Percentiles rank a stretch among this genome's conserved stretches.
Conservation (phyloP, 2,888 invertebrate species). For the Phyto melanocephala region DNA sequence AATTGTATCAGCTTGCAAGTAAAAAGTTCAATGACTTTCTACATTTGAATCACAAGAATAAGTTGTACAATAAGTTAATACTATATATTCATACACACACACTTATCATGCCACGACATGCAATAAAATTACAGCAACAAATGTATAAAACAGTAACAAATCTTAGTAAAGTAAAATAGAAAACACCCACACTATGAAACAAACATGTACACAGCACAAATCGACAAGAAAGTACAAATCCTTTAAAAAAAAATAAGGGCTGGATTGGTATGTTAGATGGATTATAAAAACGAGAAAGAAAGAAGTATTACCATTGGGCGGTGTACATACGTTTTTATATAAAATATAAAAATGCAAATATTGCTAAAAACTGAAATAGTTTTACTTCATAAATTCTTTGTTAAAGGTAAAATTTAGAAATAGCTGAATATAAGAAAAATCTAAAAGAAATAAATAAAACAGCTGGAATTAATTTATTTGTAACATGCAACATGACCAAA, state of each 20-base stretch:
- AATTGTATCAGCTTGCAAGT: not conserved
- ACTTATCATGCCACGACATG: constrained; percentile 20
- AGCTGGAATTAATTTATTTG: not conserved
- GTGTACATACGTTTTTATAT: too few species aligned
- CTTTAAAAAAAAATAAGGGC: not conserved
- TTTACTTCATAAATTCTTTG: too few species aligned
- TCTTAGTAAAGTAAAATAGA: not conserved
- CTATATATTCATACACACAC: not conserved
- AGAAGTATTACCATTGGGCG: not conserved
- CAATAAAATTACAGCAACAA: constrained; percentile 2
- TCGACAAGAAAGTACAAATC: not conserved
- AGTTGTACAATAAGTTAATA: not conserved
- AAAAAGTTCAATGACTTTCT: constrained; percentile 21
- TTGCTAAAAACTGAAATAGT: too few species aligned
- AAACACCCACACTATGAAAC: not conserved
- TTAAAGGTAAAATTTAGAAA: not conserved
- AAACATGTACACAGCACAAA: not conserved
- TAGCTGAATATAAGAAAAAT: not conserved
- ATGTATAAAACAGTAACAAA: constrained; percentile 12
- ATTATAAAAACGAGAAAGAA: too few species aligned
- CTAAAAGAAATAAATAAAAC: not conserved
- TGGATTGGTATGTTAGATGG: not conserved
- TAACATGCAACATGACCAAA: not conserved
- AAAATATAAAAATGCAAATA: too few species aligned
- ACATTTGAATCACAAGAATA: not conserved